Conservation (phyloP, 1,140 invertebrate species). For the Drosophila persimilis region DNA sequence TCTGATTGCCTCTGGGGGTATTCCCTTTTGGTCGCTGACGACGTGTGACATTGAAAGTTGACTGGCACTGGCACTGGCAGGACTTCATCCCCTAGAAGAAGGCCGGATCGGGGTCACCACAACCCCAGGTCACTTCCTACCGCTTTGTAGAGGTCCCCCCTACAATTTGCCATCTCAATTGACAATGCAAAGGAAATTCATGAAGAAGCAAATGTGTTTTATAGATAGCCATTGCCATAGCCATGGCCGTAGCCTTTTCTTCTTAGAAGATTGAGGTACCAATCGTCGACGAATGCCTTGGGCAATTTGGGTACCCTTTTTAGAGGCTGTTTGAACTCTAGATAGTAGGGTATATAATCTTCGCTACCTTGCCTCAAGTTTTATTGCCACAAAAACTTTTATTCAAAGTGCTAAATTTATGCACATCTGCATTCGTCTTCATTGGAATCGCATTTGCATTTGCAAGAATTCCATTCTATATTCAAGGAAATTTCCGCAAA, state of each 20-base stretch:
- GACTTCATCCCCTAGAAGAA: too few species aligned
- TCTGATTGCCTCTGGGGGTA: slow-evolving; percentile 42
- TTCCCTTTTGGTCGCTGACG: slow-evolving; percentile 51
- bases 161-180: slow-evolving; percentile 64
- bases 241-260: too few species aligned
- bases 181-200: slow-evolving; percentile 20
- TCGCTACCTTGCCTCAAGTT: too few species aligned
- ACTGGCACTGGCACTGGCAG: slow-evolving; percentile 29
- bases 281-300: too few species aligned
- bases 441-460: too few species aligned
- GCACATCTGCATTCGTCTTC: too few species aligned
- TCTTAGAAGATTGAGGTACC: too few species aligned
- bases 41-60: slow-evolving; percentile 79
- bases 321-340: too few species aligned
- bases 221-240: not conserved
- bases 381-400: not conserved
- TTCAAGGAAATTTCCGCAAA: not conserved
- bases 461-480: too few species aligned
- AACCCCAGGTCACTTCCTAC: too few species aligned
- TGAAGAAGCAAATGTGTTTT: slow-evolving; percentile 26
- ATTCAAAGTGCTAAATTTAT: slow-evolving; percentile 2
- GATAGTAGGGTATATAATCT: too few species aligned
- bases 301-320: not conserved
- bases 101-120: too few species aligned
- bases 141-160: slow-evolving; percentile 15